Conservation (phyloP, 1,140 invertebrate genomes). For the Trypoxylus dichotomus region DNA sequence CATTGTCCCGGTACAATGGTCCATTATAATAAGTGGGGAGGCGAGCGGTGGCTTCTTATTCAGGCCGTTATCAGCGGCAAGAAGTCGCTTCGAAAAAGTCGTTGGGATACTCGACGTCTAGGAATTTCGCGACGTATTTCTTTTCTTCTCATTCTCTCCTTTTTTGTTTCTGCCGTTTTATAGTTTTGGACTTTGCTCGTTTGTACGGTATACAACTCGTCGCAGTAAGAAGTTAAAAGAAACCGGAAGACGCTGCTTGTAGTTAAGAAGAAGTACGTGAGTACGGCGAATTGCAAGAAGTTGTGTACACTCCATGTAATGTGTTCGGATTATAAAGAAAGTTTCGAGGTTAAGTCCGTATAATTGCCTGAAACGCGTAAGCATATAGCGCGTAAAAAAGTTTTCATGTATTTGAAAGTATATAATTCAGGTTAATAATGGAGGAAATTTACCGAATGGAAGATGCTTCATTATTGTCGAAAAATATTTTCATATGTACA, state of each 20-base stretch:
- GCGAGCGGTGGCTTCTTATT: slow-evolving; percentile 12
- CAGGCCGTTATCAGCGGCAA: background rate
- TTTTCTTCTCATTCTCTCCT: background rate
- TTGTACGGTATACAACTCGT: background rate
- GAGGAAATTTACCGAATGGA: too few species aligned
- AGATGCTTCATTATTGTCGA: too few species aligned
- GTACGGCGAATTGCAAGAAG: too few species aligned
- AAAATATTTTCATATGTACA: too few species aligned
- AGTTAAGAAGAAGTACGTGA: too few species aligned
- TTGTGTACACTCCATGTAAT: too few species aligned
- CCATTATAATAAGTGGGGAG: slow-evolving; percentile 15
- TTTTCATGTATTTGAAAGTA: too few species aligned
- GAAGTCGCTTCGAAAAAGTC: background rate
- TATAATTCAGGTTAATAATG: too few species aligned
- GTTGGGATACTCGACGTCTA: background rate
- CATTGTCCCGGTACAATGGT: slow-evolving; percentile 20
- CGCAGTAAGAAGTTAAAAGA: background rate
- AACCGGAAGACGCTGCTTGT: background rate
- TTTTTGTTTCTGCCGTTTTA: background rate
- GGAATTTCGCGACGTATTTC: background rate
- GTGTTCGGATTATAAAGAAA: too few species aligned
- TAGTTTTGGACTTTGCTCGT: background rate
- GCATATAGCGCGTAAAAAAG: too few species aligned
- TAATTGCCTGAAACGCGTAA: too few species aligned
- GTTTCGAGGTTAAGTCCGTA: too few species aligned